Evolutionary conservation across 92 coral and sea anemone genomes (phyloP).

Genomic region (Virgularia gustaviana): DNA sequence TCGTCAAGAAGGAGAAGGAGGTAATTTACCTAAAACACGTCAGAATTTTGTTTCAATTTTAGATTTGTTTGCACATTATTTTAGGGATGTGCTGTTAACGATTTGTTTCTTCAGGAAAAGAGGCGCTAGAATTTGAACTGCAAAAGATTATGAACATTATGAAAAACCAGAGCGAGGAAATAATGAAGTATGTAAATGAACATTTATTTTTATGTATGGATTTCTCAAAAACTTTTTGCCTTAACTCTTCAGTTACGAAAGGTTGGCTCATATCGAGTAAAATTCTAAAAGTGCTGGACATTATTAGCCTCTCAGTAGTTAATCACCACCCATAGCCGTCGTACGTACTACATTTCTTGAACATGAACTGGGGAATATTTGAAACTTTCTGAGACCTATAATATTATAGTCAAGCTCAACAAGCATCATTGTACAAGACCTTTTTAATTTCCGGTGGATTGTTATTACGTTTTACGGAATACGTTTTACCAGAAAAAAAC

Average conservation of each 20-base stretch:
- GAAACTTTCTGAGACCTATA: neutral
- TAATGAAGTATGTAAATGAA: constrained; percentile 80
- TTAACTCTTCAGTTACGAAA: neutral
- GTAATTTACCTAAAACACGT: no score
- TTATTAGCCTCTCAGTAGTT: no score
- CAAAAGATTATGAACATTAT: constrained; percentile 63
- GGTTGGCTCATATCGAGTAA: neutral
- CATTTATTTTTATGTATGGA: no score
- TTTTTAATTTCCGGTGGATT: no score
- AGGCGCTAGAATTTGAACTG: constrained; percentile 65
- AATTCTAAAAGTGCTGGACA: no score
- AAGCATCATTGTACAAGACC: no score
- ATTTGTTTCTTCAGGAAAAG: constrained; percentile 51
- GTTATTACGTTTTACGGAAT: no score
- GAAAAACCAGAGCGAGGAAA: constrained; percentile 67
- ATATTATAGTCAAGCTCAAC: neutral
- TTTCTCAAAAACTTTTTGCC: neutral
- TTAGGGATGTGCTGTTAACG: no score
- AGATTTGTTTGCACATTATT: neutral
- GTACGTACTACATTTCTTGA: no score
- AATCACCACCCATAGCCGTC: no score
- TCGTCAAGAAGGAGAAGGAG: constrained; percentile 36
- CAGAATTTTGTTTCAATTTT: neutral
- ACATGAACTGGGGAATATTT: neutral
- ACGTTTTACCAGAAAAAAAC: no score